Evolutionary conservation across 1,140 invertebrate species (phyloP).

Genomic region (Dreissena rostriformis): DNA sequence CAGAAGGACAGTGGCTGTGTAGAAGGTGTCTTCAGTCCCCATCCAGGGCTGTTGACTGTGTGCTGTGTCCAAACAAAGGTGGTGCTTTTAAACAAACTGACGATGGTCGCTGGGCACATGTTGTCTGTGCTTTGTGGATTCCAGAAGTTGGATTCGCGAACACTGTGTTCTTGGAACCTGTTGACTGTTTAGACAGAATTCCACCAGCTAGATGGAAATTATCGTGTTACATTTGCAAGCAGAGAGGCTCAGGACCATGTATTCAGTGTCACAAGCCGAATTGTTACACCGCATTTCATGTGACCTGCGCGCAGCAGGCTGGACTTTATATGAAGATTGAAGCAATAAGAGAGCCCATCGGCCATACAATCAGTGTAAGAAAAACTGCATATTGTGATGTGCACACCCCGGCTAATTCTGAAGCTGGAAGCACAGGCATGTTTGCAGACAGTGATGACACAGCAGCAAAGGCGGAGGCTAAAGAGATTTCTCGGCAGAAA

Average conservation of each 20-base stretch:
- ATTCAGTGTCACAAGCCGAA: constrained; percentile 99
- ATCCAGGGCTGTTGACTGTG: constrained; percentile 97
- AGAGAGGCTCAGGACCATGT: constrained; percentile 95
- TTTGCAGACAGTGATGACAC: constrained; percentile 78
- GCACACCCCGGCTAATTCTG: constrained; percentile 88
- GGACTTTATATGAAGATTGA: constrained; percentile 98
- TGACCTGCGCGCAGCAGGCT: constrained; percentile 98
- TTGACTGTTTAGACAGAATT: constrained; percentile 97
- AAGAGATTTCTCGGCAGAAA: constrained; percentile 85
- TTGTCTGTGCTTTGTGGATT: constrained; percentile 99
- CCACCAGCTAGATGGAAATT: constrained; percentile 97
- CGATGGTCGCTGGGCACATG: constrained; percentile 97
- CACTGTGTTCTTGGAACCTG: constrained; percentile 94
- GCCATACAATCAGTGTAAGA: constrained; percentile 87
- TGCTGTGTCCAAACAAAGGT: constrained; percentile 98
- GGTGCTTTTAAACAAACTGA: constrained; percentile 99
- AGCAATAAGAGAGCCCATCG: constrained; percentile 81
- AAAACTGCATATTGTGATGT: constrained; percentile 98
- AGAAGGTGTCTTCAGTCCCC: constrained; percentile 96
- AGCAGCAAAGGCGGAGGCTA: constrained; percentile 80
- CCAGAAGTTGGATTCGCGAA: constrained; percentile 99
- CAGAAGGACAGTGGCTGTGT: constrained; percentile 99
- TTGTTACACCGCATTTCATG: constrained; percentile 99
- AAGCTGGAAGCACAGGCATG: constrained; percentile 70
- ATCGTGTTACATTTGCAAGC: constrained; percentile 98